These are phyloP conservation scores for Chaitophorus viminalis DNA, from an alignment of 2,888 invertebrate species.

Conservation along the genomic window DNA sequence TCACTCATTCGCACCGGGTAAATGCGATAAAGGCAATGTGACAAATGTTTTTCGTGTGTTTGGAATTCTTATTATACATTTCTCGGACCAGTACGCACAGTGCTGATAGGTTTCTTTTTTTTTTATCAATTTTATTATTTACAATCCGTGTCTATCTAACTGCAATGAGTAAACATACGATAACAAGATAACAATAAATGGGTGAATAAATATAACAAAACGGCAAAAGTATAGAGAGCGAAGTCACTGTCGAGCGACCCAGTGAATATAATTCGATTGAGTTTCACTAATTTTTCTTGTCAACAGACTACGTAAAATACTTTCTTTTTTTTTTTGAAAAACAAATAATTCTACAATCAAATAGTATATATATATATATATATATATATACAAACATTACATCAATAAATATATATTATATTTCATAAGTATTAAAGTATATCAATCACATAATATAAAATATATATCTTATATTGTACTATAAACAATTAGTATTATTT, in stretches of 20 bases:
- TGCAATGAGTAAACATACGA: constrained; percentile 7
- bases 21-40: not conserved
- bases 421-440: too few species aligned
- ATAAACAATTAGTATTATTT: too few species aligned
- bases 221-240: not conserved
- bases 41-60: not conserved
- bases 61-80: not conserved
- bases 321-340: too few species aligned
- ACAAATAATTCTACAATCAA: too few species aligned
- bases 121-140: constrained; percentile 17
- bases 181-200: constrained; percentile 8
- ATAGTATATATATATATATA: too few species aligned
- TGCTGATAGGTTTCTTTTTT: not conserved
- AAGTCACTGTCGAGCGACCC: not conserved
- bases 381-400: too few species aligned
- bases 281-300: too few species aligned
- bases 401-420: too few species aligned
- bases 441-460: too few species aligned
- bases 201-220: constrained; percentile 1
- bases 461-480: too few species aligned
- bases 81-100: not conserved
- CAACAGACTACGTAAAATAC: too few species aligned
- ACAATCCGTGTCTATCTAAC: not conserved
- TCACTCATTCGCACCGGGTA: not conserved
- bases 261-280: not conserved